Percentiles rank a stretch among this genome's conserved stretches.
Conservation (phyloP, 2,888 invertebrate species). For the Melipona bicolor region DNA sequence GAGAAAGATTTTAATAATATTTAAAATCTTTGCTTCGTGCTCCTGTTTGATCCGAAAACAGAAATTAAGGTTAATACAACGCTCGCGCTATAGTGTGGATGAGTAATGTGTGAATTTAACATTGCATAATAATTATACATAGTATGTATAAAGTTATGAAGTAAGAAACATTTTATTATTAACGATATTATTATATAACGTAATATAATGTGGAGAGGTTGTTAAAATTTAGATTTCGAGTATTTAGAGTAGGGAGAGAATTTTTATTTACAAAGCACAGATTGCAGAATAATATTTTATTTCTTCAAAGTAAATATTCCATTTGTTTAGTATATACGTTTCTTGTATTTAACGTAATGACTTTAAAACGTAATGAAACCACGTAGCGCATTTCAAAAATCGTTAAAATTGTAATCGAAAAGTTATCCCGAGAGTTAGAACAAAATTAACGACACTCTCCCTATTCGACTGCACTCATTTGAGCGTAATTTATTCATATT, state of each 20-base stretch:
- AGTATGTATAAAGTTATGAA: conserved; percentile 84
- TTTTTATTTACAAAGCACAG: conserved; percentile 22
- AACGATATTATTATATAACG: conserved; percentile 80
- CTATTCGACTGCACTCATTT: conserved; percentile 66
- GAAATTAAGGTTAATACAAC: conserved; percentile 73
- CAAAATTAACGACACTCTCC: conserved; percentile 58
- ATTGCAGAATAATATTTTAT: conserved; percentile 25
- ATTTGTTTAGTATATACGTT: conserved; percentile 22
- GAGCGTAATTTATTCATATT: conserved; percentile 64
- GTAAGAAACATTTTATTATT: conserved; percentile 82
- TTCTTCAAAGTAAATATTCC: conserved; percentile 24
- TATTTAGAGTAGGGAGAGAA: conserved; percentile 72
- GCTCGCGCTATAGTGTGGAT: conserved; percentile 80
- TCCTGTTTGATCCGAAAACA: conserved; percentile 60
- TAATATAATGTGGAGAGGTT: conserved; percentile 79
- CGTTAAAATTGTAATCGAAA: conserved; percentile 8
- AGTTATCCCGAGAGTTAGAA: not conserved
- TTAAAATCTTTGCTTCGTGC: conserved; percentile 59
- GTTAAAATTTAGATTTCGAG: conserved; percentile 77
- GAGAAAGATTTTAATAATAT: conserved; percentile 41
- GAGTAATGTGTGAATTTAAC: conserved; percentile 81
- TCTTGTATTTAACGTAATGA: conserved; percentile 1
- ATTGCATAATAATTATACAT: conserved; percentile 84
- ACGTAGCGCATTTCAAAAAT: conserved; percentile 28
- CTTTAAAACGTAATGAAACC: not conserved